Base-by-base conservation (phyloP, 2,888 invertebrate species). In the Polydrusus tereticollis region DNA sequence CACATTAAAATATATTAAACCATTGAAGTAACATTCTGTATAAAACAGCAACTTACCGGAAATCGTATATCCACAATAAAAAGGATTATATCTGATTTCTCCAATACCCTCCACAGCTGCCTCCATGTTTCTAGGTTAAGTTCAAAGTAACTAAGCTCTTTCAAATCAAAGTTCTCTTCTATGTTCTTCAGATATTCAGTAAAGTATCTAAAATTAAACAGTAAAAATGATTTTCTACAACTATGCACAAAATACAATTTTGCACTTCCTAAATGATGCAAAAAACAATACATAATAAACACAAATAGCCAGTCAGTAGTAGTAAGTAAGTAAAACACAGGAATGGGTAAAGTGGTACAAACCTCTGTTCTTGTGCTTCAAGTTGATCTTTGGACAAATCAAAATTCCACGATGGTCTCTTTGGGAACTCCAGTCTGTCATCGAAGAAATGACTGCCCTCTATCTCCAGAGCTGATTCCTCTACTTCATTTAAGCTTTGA, bases 81-180 rank as follows among this genome's bases (percentile, higher is more conserved):
- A 10, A 98, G 86, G 12, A 98, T 83, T 26, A 98, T 87, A 81
- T 98, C 98, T 0, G 97, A 96, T 90, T 97, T 95, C 85, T 98
- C 98, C 5, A 97, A 82, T 0, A 98, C 98, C 43, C 98, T 87
- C 98, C 98, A 98, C 74, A 98, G 84, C 80, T 98, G 98, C 12
- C 98, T 86, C 98, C 98, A 98, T 0, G 98, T 98, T 86, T 98
- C 98, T 77, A 98, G 85, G 86, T 98, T 98, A 72, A 97, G 84
- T 84, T 98, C 98, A 84, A 96, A 97, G 80, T 95, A 94, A 58
- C 96, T 95, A 75, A 97, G 86, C 3, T 91, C 88, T 70, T 89
- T 87, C 81, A 89, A 87, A 18, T 88, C 86, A 72, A 89, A 90
- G 0, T 89, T 88, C 5, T 88, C 86, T 78, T 93, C 90, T 6